Evolutionary conservation across 23 tunicate genomes (phyloP).

Genomic region (Trididemnum miniatum): DNA sequence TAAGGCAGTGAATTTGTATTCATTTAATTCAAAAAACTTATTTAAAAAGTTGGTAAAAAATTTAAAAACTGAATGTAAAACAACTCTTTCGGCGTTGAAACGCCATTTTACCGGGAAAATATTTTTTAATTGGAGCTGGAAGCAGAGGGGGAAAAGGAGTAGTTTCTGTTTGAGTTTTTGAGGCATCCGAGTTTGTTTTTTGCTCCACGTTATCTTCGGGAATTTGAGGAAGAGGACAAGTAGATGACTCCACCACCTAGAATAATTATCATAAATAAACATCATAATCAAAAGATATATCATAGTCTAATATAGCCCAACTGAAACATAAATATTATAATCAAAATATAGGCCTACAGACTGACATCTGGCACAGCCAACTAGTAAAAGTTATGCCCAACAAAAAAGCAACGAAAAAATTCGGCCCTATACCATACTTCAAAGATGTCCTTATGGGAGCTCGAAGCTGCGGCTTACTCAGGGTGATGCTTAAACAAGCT

Average conservation of each 20-base stretch:
- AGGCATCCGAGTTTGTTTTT: background rate
- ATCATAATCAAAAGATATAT: background rate
- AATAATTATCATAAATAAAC: background rate
- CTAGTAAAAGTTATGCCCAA: too few species aligned
- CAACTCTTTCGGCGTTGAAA: too few species aligned
- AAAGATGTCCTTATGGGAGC: too few species aligned
- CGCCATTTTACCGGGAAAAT: conserved; percentile 1
- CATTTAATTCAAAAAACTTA: too few species aligned
- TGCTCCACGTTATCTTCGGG: conserved; percentile 21
- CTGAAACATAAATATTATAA: background rate
- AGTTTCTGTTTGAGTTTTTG: background rate
- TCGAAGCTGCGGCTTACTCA: too few species aligned
- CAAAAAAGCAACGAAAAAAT: too few species aligned
- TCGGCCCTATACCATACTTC: too few species aligned
- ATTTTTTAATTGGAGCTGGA: conserved; percentile 21
- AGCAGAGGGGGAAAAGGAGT: conserved; percentile 22
- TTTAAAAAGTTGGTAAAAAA: too few species aligned
- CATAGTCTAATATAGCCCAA: background rate
- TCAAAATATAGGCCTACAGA: background rate
- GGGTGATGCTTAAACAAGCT: too few species aligned
- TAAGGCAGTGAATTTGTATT: too few species aligned
- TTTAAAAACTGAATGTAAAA: too few species aligned
- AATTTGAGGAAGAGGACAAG: conserved; percentile 44
- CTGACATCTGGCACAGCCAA: too few species aligned
- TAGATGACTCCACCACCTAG: conserved; percentile 41